Evolutionary conservation across 1,140 invertebrate genomes (phyloP).

Genomic region (Drosophila sulfurigaster): DNA sequence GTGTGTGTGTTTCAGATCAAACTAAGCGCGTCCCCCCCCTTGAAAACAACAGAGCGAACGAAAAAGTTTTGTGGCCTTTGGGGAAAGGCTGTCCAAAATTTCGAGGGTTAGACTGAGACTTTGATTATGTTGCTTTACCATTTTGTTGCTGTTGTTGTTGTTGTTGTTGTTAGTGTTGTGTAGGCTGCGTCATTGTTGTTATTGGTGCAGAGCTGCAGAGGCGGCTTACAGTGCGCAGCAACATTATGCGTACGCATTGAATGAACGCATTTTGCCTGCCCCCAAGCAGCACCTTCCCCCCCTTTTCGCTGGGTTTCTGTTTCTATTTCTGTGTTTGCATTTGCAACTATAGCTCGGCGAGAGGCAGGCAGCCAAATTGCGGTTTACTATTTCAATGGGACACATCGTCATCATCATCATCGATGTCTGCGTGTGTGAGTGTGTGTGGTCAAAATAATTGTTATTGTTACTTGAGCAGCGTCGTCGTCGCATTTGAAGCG

Average conservation of each 20-base stretch:
- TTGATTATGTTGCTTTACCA: slow-evolving; percentile 40
- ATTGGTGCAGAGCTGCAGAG: slow-evolving; percentile 19
- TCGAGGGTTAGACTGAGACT: slow-evolving; percentile 23
- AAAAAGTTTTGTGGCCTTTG: slow-evolving; percentile 43
- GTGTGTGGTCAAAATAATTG: slow-evolving; percentile 71
- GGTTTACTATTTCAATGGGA: slow-evolving; percentile 74
- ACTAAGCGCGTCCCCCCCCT: slow-evolving; percentile 35
- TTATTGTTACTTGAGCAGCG: slow-evolving; percentile 73
- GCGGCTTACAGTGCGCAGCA: slow-evolving; percentile 36
- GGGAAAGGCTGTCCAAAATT: slow-evolving; percentile 28
- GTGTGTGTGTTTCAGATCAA: slow-evolving; percentile 58
- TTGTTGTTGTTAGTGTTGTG: background rate
- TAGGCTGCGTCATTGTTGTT: slow-evolving; percentile 16
- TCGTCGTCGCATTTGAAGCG: slow-evolving; percentile 33
- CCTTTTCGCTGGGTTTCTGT: background rate
- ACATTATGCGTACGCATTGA: slow-evolving; percentile 49
- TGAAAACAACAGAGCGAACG: background rate
- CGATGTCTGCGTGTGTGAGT: slow-evolving; percentile 21
- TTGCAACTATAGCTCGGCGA: slow-evolving; percentile 60
- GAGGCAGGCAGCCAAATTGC: slow-evolving; percentile 64
- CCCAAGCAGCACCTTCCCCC: background rate
- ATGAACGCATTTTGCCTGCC: background rate
- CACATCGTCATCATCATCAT: background rate
- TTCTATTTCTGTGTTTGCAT: slow-evolving; percentile 54
- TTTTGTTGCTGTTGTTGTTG: slow-evolving; percentile 11